phyloP scores from a whole-genome alignment of 2,797 vertebrate genomes.

The Malurus splendens region DNA sequence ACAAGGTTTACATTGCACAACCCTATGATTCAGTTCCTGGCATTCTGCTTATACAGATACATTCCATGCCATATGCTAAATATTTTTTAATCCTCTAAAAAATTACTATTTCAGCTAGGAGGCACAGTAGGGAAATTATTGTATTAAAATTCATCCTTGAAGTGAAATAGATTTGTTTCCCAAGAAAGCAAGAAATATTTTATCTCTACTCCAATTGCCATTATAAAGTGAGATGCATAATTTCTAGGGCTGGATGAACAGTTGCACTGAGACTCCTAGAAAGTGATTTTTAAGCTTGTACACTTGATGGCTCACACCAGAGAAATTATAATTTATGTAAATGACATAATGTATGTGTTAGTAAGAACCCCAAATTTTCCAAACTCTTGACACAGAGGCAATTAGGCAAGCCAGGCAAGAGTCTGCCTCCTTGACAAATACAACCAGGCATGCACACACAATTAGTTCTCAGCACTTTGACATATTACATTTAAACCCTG shows the following conservation, averaged over 20 bases:
- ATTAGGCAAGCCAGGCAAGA: not conserved
- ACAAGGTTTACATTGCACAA: not conserved
- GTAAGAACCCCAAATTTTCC: not conserved
- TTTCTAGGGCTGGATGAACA: not conserved
- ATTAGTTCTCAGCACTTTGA: not conserved
- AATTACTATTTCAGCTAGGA: conserved; percentile 4
- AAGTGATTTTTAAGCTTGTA: not conserved
- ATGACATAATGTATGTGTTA: not conserved
- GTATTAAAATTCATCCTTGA: not conserved
- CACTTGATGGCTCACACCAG: not conserved
- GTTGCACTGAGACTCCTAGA: not conserved
- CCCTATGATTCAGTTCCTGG: not conserved
- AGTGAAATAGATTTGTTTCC: not conserved
- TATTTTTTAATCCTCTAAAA: conserved; percentile 21
- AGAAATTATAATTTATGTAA: not conserved
- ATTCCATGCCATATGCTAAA: not conserved
- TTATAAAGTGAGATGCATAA: not conserved
- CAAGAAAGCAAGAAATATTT: not conserved
- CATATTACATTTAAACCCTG: not conserved
- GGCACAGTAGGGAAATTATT: not conserved
- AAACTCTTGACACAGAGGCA: not conserved
- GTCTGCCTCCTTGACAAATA: not conserved
- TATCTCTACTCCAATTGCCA: not conserved
- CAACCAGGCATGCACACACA: not conserved
- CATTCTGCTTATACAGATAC: not conserved